Evolutionary conservation across 2,888 invertebrate genomes (phyloP), one percentile per base, ranked within the genome.

Genomic region (Ornithoptera priamus): DNA sequence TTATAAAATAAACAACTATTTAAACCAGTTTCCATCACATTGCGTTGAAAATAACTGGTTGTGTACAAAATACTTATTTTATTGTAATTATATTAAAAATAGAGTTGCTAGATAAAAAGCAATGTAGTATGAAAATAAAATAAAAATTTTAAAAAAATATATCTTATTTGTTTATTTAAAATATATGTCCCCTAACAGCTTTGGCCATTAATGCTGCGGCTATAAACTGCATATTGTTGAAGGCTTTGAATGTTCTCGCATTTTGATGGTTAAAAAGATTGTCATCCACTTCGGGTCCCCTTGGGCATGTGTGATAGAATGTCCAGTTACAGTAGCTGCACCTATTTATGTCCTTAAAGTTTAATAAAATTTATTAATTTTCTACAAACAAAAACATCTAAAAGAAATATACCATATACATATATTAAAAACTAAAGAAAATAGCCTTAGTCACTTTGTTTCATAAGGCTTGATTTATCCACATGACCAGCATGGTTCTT

Each of bases 281-380:
- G 10, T 91, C 85, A 0, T 81, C 80, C 0, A 88, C 85, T 72
- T 92, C 91, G 0, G 73, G 57, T 0, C 91, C 92, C 50, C 87
- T 73, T 0, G 91, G 91, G 60, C 85, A 86, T 0, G 87, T 88
- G 79, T 92, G 92, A 72, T 88, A 85, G 76, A 86, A 92, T 7
- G 87, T 81, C 91, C 91, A 91, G 0, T 75, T 71, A 12, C 68
- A 69, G 4, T 68, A 64, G 0, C 83, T 78, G 4, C 70, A 60
- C 5, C 69, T 74, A n/a, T 71, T 53, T 61, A 90, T 83, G 0
- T 84, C 85, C 91, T 91, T 80, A 20, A 81, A 77, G 42, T 60
- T 61, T 18, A 58, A 50, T 58, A 22, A n/a, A 15, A 15, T 6
- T 58, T 20, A 22, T 58, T 24, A 22, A 12, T 58, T 58, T n/a